These are phyloP conservation scores for Aphidius gifuensis DNA, from an alignment of 1,140 invertebrate species.

Conservation along the genomic window DNA sequence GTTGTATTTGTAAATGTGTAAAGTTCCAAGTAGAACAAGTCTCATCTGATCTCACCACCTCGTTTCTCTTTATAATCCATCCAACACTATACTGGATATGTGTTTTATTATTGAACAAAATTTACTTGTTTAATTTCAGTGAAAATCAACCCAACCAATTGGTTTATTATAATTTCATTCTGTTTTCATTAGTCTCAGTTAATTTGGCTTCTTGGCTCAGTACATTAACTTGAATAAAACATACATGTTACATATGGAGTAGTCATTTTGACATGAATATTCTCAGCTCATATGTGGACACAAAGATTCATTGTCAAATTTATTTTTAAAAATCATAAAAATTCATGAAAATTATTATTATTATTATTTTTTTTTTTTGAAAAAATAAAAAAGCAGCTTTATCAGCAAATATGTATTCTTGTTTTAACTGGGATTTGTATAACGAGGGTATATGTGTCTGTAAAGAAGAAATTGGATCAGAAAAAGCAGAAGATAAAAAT, in stretches of 20 bases:
- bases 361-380: no score
- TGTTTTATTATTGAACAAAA: conserved; percentile 56
- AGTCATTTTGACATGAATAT: no score
- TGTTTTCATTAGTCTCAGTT: conserved; percentile 54
- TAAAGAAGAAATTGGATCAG: no score
- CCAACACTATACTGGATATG: conserved; percentile 34
- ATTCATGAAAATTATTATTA: no score
- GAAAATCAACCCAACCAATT: conserved; percentile 52
- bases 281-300: no score
- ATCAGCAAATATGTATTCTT: no score
- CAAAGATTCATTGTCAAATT: conserved; percentile 5
- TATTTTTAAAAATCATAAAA: neutral
- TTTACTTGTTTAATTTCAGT: conserved; percentile 46
- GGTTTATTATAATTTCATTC: conserved; percentile 57
- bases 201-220: conserved; percentile 42
- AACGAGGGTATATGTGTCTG: no score
- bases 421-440: no score
- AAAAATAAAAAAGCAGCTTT: no score
- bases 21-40: no score
- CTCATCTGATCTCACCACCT: no score
- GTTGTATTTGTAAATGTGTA: conserved; percentile 14
- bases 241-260: neutral
- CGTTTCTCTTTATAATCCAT: neutral
- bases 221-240: conserved; percentile 26
- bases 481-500: no score